Evolutionary conservation across 2,797 vertebrate genomes (phyloP), one percentile per base, ranked within the genome.

Genomic region (Oceanodroma leucorhoa): DNA sequence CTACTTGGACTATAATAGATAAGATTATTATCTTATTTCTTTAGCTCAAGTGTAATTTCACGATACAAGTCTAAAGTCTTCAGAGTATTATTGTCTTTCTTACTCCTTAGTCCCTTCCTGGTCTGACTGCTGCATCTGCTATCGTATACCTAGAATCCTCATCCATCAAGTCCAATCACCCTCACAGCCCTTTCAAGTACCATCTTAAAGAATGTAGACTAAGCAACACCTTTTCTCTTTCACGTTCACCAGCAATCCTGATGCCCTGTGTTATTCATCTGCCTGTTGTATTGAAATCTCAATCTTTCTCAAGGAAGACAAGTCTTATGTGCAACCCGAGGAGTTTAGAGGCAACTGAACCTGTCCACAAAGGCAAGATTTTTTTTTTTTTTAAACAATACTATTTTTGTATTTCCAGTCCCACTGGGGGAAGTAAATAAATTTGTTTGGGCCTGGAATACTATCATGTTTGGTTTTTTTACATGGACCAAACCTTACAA

Each of bases 251-350:
- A 78, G 29, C 36, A 71, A 32, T 41, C 26, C 12, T 24, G 8
- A 43, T 48, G 20, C 3, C 24, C 45, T 51, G 6, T 71, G 34
- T 45, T 84, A 60, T 40, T 60, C 1, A 0, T 46, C n/a, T 40
- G 34, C 23, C 51, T 30, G 3, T 34, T 65, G 8, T n/a, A 71
- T 6, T 64, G n/a, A 90, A 70, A 73, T 26, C 3, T 53, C 22
- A 64, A 3, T 41, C 12, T 54, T 84, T 57, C 13, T 11, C 8
- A 60, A 61, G 30, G 24, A 61, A 84, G 26, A 40, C 30, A 76
- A 83, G 8, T n/a, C 32, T 41, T 34, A 65, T 0, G 1, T 13
- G 48, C 11, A 65, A 40, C 9, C 17, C 0, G 0, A 77, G 21
- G 34, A 82, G 38, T 16, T 61, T 27, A 19, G 3, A 45, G 18